Evolutionary conservation across 1,140 invertebrate species (phyloP), one percentile per base, ranked within the genome.

Genomic region (Neodiprion fabricii): DNA sequence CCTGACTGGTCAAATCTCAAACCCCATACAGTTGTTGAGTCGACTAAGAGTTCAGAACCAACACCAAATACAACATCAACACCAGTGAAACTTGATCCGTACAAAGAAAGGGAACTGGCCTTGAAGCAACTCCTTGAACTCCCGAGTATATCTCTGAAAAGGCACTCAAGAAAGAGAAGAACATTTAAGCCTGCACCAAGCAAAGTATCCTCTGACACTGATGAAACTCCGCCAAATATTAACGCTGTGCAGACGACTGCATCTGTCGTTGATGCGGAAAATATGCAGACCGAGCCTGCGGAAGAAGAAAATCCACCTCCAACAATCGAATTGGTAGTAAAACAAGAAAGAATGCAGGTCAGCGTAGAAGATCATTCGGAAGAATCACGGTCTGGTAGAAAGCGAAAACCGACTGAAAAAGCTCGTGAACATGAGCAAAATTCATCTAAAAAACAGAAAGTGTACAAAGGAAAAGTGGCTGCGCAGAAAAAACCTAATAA

Each of bases 51-150:
- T 48, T n/a, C 65, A 48, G 79, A 75, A 67, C 21, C 0, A 74
- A 74, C 2, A 9, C 73, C 11, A 76, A 78, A 70, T 67, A 66
- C 10, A 70, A 40, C 68, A 70, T 72, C 70, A 53, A 78, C 21
- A 66, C 77, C 72, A 21, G 76, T 78, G 5, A 89, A 89, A 79
- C 77, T 88, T 12, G 85, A 88, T 76, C 87, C 88, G 7, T 74
- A 84, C 12, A 72, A 86, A 9, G 89, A 90, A 82, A 85, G 88
- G 69, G 86, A 90, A 81, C 75, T 91, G 12, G 90, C 90, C 12
- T 78, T 91, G 48, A 90, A 91, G 72, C 90, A 91, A 73, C 79
- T 91, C 11, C 79, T 87, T 12, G 90, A 90, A 74, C 79, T 90
- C 17, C 88, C 88, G 0, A 70, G 23, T 5, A 76, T 80, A 47